Evolutionary conservation across 2,113 vertebrate species (phyloP), one percentile per base, ranked within the genome.

Genomic region (Centropus bengalensis): DNA sequence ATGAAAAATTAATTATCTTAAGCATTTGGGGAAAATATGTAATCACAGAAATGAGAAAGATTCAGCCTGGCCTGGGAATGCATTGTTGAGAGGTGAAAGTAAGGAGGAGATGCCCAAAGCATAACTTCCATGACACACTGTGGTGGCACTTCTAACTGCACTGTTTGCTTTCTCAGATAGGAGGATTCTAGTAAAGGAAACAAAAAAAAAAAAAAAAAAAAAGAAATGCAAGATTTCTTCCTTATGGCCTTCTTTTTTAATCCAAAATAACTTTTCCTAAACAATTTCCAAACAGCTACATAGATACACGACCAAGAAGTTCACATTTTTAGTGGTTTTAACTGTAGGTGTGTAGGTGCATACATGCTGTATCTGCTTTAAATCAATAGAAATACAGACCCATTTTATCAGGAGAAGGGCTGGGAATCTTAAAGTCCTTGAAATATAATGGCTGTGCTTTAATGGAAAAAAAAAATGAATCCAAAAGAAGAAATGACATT

Each of bases 81-180:
- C 66, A 42, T 30, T 40, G n/a, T 28, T 40, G 58, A 82, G 49
- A 93, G 55, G 66, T 84, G 66, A 87, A 64, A 86, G 66, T 36
- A 52, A 82, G 58, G 81, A 95, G 86, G 77, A 94, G 84, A 74
- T 94, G 74, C 75, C 78, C 58, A 63, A 92, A 95, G 92, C 58
- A 92, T 89, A 92, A 68, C 95, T 94, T 94, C 96, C 94, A 93
- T 95, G 93, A 96, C 95, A 96, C 95, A 95, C 95, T 95, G 96
- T 95, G 95, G 94, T 96, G 86, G 78, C 89, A 92, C 49, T 82
- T 82, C 74, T 93, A 97, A 96, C 95, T 96, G 81, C 95, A 96
- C 45, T 91, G 47, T 68, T 93, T 51, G 42, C 64, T 89, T 74
- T 91, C 62, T 85, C 10, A 60, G 33, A 20, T 2, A 66, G 30